Percentiles rank a stretch among this genome's conserved stretches.
These are phyloP conservation scores for Cydia strobilella DNA, from an alignment of 1,140 invertebrate species.

Conservation along the genomic window DNA sequence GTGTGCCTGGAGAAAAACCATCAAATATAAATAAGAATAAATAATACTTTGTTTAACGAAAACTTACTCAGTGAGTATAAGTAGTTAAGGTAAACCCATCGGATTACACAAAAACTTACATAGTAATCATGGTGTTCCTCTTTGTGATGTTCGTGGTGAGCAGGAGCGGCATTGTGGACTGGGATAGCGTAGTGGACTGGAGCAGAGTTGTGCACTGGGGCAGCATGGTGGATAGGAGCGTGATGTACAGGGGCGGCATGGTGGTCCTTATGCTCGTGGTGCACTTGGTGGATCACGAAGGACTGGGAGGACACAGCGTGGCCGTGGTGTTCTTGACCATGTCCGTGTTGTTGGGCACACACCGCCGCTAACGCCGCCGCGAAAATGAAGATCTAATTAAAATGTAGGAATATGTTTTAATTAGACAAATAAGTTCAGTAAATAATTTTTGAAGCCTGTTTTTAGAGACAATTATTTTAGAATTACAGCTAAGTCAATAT, in stretches of 20 bases:
- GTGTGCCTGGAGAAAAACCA: conserved; percentile 45
- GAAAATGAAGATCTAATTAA: conserved; percentile 43
- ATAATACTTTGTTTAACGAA: not conserved
- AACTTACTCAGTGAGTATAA: not conserved
- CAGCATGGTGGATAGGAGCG: conserved; percentile 42
- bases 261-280: conserved; percentile 23
- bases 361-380: conserved; percentile 40
- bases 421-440: not conserved
- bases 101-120: conserved; percentile 41
- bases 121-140: conserved; percentile 48
- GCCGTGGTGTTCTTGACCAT: conserved; percentile 26
- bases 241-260: conserved; percentile 36
- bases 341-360: conserved; percentile 38
- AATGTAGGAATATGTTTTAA: conserved; percentile 11
- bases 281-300: conserved; percentile 36
- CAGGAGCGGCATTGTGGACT: conserved; percentile 34
- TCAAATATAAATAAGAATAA: too few species aligned
- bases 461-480: too few species aligned
- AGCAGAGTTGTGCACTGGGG: conserved; percentile 43
- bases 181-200: conserved; percentile 39
- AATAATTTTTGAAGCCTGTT: not conserved
- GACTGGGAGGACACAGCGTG: conserved; percentile 40
- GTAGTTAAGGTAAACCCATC: too few species aligned
- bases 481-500: too few species aligned
- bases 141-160: conserved; percentile 37